Evolutionary conservation across 1,140 invertebrate genomes (phyloP), one percentile per base, ranked within the genome.

Genomic region (Asbolus verrucosus): DNA sequence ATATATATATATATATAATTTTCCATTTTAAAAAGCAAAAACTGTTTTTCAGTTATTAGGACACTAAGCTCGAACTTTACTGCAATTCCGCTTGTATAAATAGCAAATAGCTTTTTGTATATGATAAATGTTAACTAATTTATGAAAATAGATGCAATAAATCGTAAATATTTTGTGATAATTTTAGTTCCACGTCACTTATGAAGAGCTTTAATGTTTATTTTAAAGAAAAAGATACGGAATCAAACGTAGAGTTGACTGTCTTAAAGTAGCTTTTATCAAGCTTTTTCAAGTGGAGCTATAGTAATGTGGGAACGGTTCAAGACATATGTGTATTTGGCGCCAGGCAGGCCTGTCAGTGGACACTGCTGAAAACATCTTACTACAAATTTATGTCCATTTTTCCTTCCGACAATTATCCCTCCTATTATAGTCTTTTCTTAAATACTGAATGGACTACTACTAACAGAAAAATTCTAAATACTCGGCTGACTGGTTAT

Each of bases 201-300:
- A n/a, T 16, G 9, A 16, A 31, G 15, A 16, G n/a, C 38, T 41
- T 66, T 43, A 21, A 43, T 43, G 36, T n/a, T 13, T 3, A 13
- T 61, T 61, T 33, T 5, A 8, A 61, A 61, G 14, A 43, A 43
- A 5, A 65, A 68, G 72, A 73, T 73, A 73, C 71, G 72, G 36
- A 71, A 70, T 54, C 61, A 59, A 73, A 43, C n/a, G 33, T 61
- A 65, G 33, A 54, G 59, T 65, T 19, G 24, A 16, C 62, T 62
- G 13, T 70, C 33, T 73, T 73, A 73, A 73, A 73, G 50, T 70
- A 71, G 50, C 65, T 62, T 71, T 73, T 73, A 73, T 73, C 72
- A 71, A 70, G 41, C 69, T 65, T 63, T 71, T 71, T 73, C 72
- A 73, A 73, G 72, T 73, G 72, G 72, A 14, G 59, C 59, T 65